These are phyloP conservation scores for Oreochromis aureus DNA, from an alignment of 2,113 vertebrate genomes.

Conservation along the genomic window DNA sequence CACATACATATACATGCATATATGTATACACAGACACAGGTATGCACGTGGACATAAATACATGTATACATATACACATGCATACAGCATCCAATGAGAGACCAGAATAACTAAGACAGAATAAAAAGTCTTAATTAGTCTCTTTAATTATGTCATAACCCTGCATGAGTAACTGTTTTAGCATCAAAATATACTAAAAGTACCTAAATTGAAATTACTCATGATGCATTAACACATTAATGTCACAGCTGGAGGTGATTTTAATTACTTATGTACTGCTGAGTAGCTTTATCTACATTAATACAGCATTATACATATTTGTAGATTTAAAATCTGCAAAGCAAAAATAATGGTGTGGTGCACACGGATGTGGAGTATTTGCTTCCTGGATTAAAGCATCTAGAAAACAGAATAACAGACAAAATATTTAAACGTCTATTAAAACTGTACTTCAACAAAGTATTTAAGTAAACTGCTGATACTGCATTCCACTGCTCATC, in stretches of 20 bases:
- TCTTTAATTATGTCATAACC: not conserved
- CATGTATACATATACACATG: accelerated
- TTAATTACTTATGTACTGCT: not conserved
- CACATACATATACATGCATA: not conserved
- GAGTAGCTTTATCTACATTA: not conserved
- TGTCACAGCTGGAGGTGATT: not conserved
- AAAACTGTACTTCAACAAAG: not conserved
- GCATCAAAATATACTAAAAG: not conserved
- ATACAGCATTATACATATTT: not conserved
- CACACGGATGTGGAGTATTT: not conserved
- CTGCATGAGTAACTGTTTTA: not conserved
- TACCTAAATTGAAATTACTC: accelerated
- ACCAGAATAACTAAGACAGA: not conserved
- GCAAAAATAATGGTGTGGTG: not conserved
- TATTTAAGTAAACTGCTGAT: not conserved
- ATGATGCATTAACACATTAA: not conserved
- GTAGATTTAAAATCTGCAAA: not conserved
- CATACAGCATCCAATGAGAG: accelerated
- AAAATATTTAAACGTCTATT: not conserved
- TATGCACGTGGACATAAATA: not conserved
- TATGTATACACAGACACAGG: not conserved
- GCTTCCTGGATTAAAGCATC: not conserved
- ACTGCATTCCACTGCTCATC: not conserved
- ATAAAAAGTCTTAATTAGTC: not conserved
- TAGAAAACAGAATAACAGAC: not conserved